Evolutionary conservation across 2,888 invertebrate genomes (phyloP).

Genomic region (Ophion obscuratus): DNA sequence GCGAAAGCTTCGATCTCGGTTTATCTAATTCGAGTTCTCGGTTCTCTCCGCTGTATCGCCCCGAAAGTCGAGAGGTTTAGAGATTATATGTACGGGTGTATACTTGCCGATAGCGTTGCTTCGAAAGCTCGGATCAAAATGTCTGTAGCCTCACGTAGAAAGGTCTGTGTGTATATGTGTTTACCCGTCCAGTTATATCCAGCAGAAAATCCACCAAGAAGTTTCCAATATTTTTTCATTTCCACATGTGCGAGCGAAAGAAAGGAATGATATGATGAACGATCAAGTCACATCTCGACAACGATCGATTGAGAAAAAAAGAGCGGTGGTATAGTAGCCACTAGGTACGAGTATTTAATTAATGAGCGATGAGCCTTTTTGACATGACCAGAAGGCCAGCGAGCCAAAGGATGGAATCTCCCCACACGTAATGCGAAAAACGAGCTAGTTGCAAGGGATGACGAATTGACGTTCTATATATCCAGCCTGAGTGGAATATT

Average conservation of each 20-base stretch:
- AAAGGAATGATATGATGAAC: background rate
- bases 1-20: conserved; percentile 78
- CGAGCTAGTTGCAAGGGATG: background rate
- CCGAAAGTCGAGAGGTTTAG: conserved; percentile 40
- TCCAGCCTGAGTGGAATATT: conserved; percentile 45
- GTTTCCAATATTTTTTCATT: conserved; percentile 5
- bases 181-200: background rate
- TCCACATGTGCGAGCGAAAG: background rate
- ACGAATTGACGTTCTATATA: conserved; percentile 12
- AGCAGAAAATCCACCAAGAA: conserved; percentile 7
- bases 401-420: conserved; percentile 3
- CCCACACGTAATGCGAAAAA: conserved; percentile 26
- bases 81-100: conserved; percentile 63
- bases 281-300: background rate
- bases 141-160: background rate
- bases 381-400: conserved; percentile 16
- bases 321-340: conserved; percentile 9
- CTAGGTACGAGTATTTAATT: conserved; percentile 50
- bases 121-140: conserved; percentile 50
- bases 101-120: conserved; percentile 53
- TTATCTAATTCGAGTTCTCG: conserved; percentile 83
- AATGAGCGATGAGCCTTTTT: conserved; percentile 51
- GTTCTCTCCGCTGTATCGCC: conserved; percentile 73
- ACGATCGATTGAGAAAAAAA: conserved; percentile 51
- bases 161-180: background rate